Evolutionary conservation across 1,140 invertebrate genomes (phyloP).

Genomic region (Cotesia glomerata): DNA sequence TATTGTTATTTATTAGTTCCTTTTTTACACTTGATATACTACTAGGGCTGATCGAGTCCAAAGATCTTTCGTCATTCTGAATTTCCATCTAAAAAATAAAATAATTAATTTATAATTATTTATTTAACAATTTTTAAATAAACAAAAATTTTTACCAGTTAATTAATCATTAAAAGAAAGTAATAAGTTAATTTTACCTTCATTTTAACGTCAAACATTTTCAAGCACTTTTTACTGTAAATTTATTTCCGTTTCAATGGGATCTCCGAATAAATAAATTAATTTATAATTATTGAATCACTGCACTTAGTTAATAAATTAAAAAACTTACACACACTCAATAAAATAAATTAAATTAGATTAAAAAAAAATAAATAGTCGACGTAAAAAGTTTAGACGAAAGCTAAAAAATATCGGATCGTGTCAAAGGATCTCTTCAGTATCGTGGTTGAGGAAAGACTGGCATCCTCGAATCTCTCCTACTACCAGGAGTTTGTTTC

Average conservation of each 20-base stretch:
- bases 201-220: too few relatives aligned
- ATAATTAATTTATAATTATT: background rate
- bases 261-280: too few relatives aligned
- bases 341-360: too few relatives aligned
- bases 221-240: too few relatives aligned
- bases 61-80: slow-evolving; percentile 39
- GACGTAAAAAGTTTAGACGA: too few relatives aligned
- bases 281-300: too few relatives aligned
- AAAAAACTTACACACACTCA: too few relatives aligned
- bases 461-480: slow-evolving; percentile 19
- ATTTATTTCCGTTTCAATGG: too few relatives aligned
- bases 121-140: background rate
- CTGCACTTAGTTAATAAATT: too few relatives aligned
- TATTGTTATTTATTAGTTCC: slow-evolving; percentile 28
- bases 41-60: slow-evolving; percentile 31
- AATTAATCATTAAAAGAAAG: too few relatives aligned
- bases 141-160: background rate
- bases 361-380: too few relatives aligned
- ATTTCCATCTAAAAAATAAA: slow-evolving; percentile 44
- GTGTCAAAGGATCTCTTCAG: slow-evolving; percentile 13
- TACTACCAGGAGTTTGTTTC: slow-evolving; percentile 23
- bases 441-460: slow-evolving; percentile 28
- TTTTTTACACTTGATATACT: slow-evolving; percentile 19
- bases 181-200: too few relatives aligned
- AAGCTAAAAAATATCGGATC: background rate